phyloP scores from a whole-genome alignment of 2,797 vertebrate genomes.

The Scolopax bukidnonensis region DNA sequence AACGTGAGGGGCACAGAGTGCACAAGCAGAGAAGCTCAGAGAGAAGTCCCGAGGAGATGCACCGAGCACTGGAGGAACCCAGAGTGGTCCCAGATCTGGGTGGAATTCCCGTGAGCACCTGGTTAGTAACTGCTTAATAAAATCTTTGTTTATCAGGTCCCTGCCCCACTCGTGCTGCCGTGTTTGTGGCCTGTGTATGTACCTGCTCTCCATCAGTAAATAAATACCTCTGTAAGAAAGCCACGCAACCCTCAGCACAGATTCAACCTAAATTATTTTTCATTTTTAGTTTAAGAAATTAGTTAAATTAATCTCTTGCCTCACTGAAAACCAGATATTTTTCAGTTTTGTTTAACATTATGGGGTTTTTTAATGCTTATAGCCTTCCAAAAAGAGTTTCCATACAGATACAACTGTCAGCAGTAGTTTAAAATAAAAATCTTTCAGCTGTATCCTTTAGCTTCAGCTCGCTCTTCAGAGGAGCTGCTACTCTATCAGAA shows the following conservation, averaged over 20 bases:
- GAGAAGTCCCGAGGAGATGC: neutral
- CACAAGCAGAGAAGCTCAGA: neutral
- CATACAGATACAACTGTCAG: neutral
- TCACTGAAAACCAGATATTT: neutral
- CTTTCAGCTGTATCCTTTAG: neutral
- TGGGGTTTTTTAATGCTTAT: neutral
- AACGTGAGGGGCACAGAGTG: neutral
- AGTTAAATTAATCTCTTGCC: neutral
- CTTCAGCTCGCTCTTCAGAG: neutral
- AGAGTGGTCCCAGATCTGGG: neutral
- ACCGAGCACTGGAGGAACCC: fast-evolving
- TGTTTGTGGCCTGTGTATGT: fast-evolving
- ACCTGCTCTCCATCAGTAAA: neutral
- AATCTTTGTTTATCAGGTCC: fast-evolving
- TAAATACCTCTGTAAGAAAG: neutral
- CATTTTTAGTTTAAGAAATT: neutral
- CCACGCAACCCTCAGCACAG: neutral
- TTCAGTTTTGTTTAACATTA: neutral
- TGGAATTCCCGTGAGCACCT: neutral
- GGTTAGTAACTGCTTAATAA: neutral
- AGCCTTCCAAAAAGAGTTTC: neutral
- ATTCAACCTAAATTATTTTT: neutral
- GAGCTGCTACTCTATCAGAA: neutral
- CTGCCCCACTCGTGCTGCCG: fast-evolving
- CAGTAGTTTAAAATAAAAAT: neutral